Evolutionary conservation across 2,888 invertebrate species (phyloP).

Genomic region (Calliphora vomitoria): DNA sequence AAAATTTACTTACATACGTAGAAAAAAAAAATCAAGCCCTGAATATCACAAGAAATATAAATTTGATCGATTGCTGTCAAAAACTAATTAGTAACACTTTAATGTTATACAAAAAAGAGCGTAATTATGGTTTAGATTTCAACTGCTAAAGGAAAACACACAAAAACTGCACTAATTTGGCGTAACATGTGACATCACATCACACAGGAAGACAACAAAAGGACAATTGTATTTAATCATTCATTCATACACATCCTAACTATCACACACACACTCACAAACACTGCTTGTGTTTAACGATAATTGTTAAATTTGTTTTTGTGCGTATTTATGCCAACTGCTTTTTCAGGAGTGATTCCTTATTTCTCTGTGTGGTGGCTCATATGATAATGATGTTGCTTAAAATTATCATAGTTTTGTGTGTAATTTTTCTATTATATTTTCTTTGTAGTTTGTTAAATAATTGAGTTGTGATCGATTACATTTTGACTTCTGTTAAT

Average conservation of each 20-base stretch:
- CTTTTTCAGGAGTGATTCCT: conserved; percentile 44
- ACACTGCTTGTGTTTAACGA: background rate
- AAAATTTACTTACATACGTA: conserved; percentile 48
- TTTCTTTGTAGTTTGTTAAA: conserved; percentile 12
- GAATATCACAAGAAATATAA: conserved; percentile 30
- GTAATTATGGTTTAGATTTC: conserved; percentile 66
- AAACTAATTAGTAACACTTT: conserved; percentile 73
- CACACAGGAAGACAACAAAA: conserved; percentile 62
- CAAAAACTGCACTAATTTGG: conserved; percentile 81
- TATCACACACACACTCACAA: background rate
- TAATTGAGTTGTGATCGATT: conserved; percentile 83
- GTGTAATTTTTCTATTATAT: background rate
- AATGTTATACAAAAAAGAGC: background rate
- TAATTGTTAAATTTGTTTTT: conserved; percentile 7
- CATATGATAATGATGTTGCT: conserved; percentile 67
- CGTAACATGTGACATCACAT: conserved; percentile 77
- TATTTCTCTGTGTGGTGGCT: background rate
- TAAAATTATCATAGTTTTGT: conserved; percentile 45
- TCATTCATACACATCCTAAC: conserved; percentile 14
- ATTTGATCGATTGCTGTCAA: conserved; percentile 74
- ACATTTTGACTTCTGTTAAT: conserved; percentile 80
- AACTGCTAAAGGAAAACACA: conserved; percentile 6
- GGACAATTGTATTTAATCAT: conserved; percentile 64
- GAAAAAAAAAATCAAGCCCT: conserved; percentile 27
- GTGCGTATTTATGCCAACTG: conserved; percentile 32